Evolutionary conservation across 2,888 invertebrate genomes (phyloP).

Genomic region (Drosophila borealis): DNA sequence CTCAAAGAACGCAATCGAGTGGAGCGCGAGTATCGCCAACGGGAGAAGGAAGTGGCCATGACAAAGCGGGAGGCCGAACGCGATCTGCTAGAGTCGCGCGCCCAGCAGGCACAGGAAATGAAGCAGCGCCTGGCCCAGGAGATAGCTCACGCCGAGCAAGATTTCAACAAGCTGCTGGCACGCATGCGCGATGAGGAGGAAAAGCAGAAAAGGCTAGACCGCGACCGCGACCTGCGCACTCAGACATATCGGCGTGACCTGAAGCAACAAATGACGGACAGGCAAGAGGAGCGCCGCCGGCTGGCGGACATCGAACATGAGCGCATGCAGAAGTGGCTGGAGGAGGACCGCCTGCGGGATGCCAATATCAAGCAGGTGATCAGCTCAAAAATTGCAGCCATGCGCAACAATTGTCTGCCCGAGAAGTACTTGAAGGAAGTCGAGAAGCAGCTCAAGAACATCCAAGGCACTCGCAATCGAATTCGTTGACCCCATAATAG

Average conservation of each 20-base stretch:
- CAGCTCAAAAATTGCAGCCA: slow-evolving; percentile 81
- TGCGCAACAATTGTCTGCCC: slow-evolving; percentile 84
- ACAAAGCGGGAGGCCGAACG: slow-evolving; percentile 80
- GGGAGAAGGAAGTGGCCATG: slow-evolving; percentile 82
- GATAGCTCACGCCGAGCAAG: slow-evolving; percentile 82
- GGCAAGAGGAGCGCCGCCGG: slow-evolving; percentile 81
- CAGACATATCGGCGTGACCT: slow-evolving; percentile 83
- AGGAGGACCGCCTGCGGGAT: slow-evolving; percentile 82
- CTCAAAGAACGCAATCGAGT: slow-evolving; percentile 83
- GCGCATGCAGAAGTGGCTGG: slow-evolving; percentile 81
- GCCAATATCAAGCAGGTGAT: slow-evolving; percentile 83
- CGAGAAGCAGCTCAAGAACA: slow-evolving; percentile 80
- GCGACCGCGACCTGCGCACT: slow-evolving; percentile 69
- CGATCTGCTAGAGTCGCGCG: slow-evolving; percentile 79
- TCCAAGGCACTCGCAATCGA: slow-evolving; percentile 63
- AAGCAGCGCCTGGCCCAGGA: slow-evolving; percentile 82
- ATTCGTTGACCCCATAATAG: slow-evolving; percentile 44
- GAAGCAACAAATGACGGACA: slow-evolving; percentile 83
- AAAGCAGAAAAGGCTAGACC: slow-evolving; percentile 69
- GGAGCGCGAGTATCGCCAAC: slow-evolving; percentile 84
- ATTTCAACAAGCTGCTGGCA: slow-evolving; percentile 80
- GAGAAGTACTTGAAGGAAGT: slow-evolving; percentile 85
- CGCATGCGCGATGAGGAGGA: slow-evolving; percentile 82
- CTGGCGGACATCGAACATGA: slow-evolving; percentile 74
- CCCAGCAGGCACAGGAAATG: slow-evolving; percentile 81